Base-by-base conservation (phyloP, 2,797 vertebrate genomes). In the Hypotaenidia philippensis region DNA sequence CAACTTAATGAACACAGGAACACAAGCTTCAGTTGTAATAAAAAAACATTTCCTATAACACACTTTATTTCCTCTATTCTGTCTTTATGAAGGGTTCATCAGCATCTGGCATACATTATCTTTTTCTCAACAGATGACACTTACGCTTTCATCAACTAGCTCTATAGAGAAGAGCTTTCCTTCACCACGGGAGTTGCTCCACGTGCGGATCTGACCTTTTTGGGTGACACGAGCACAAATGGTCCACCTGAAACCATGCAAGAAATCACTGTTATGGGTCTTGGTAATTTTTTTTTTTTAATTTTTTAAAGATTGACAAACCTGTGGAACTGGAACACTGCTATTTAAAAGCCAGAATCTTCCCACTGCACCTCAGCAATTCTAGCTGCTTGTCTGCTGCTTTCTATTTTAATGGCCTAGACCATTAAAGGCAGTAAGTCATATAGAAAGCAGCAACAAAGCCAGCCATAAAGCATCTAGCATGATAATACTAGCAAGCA, bases 91-190 rank as follows among this genome's bases (percentile, higher is more conserved):
- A 89, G 84, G 66, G 50, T 82, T 95, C 71, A 87, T 91, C 88
- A 83, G 74, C 80, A 90, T 93, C 76, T 93, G 91, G 91, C 68
- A 83, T 55, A 79, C 63, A 60, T 97, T 88, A 92, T 66, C 77
- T 91, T 82, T 75, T 36, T 52, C 85, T 82, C 69, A 61, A 57
- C 25, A 17, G 4, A 66, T 5, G 63, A 87, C 71, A 98, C 99
- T 99, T 97, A 99, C 99, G 7, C 99, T 99, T 96, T 99, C 99
- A 94, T 99, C 99, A 79, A 99, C 98, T 8, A 99, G 95, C 97
- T 99, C 99, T 94, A 99, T 97, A 56, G 99, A 99, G 94, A 99
- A 99, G 47, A 99, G 99, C 94, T 99, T 99, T 64, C 99, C 99
- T 45, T 99, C 99, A 3, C 99, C 99, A 19, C 99, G 99, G 27